Base-by-base conservation (phyloP, 1,140 invertebrate species). In the Drosophila nigrodunni region DNA sequence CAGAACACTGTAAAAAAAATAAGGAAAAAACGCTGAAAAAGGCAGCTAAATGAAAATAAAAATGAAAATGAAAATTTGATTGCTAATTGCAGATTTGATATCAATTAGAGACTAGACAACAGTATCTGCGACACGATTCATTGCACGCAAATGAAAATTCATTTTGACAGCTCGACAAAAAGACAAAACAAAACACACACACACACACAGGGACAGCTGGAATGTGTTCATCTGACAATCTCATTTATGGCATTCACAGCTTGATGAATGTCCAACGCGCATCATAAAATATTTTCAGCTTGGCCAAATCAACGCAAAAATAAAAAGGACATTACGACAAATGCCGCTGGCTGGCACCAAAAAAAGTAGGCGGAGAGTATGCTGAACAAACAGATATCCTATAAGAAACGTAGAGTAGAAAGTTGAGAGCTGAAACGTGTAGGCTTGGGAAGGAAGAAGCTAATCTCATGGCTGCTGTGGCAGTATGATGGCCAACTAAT, bases 11-110 rank as follows among this genome's bases (percentile, higher is more conserved):
- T 11, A 25, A 34, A 49, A 34, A 49, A 43, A 64, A 55, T 39
- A n/a, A 41, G 7, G n/a, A 41, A 11, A 68, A 78, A 69, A 61
- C 64, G 39, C 15, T 35, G 35, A 57, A 44, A 60, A 41, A 41
- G 25, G 4, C 3, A 30, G 25, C 25, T 30, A 30, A 30, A 21
- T 47, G 44, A 52, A 82, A 76, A 70, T 55, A 71, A 47, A 46
- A 43, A 66, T 46, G 34, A 60, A 41, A 54, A 46, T 55, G 73
- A 62, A 43, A 81, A 69, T 71, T 52, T 66, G 41, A 55, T 62
- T 60, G 73, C 80, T 80, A 88, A 88, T 82, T 82, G 77, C 83
- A 82, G 82, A 87, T 87, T 87, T 77, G 80, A 87, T 88, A 88
- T 88, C 83, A 83, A 83, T 87, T 82, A 72, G 60, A 5, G 25